phyloP scores from a whole-genome alignment of 2,888 invertebrate genomes.

The Tetrapedia diversipes region DNA sequence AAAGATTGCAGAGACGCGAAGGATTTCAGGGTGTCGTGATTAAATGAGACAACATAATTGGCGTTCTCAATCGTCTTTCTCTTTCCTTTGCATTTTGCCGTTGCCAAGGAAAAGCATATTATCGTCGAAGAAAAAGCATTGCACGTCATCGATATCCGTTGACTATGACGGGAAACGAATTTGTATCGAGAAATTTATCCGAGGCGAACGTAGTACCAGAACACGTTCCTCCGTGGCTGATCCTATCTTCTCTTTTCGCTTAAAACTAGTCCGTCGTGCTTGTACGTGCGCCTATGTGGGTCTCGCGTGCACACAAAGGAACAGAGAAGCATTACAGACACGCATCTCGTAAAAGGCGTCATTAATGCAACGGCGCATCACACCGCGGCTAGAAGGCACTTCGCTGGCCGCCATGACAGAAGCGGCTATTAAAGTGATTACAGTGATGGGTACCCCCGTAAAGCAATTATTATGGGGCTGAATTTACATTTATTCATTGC shows the following conservation, averaged over 20 bases:
- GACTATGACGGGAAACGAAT: neutral
- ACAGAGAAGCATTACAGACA: conserved; percentile 11
- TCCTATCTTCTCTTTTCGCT: neutral
- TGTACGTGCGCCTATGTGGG: neutral
- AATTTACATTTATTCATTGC: conserved; percentile 81
- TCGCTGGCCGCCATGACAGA: conserved; percentile 68
- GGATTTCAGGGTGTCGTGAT: no score
- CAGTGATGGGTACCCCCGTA: conserved; percentile 74
- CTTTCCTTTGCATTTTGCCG: no score
- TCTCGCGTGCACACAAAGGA: conserved; percentile 2
- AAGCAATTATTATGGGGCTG: conserved; percentile 79
- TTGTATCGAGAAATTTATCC: no score
- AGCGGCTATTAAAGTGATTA: conserved; percentile 80
- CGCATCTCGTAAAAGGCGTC: conserved; percentile 60
- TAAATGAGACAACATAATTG: no score
- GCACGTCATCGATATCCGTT: conserved; percentile 8
- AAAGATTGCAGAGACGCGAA: no score
- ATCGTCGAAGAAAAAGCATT: neutral
- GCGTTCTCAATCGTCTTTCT: no score
- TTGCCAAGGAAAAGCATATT: no score
- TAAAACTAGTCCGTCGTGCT: neutral
- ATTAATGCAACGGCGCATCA: conserved; percentile 66
- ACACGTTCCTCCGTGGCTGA: neutral
- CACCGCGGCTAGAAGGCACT: conserved; percentile 58
- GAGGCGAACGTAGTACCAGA: neutral